A percentile compares a stretch with the other conserved stretches of the same genome.
Conservation (phyloP, 2,888 invertebrate genomes). For the Smittia aterrima region DNA sequence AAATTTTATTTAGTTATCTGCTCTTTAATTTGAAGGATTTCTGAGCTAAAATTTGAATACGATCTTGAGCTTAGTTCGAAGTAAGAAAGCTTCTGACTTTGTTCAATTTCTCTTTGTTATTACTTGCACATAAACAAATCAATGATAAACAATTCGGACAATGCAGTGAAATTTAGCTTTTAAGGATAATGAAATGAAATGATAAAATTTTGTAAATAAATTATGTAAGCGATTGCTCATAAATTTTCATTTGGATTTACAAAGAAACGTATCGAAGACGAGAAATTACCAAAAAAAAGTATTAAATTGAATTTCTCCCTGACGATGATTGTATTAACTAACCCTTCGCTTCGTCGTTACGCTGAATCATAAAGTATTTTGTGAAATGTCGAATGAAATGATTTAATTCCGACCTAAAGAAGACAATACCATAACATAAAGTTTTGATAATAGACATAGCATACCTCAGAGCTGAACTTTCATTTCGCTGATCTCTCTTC, state of each 20-base stretch:
- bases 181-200: too few species aligned
- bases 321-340: neutral
- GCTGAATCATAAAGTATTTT: neutral
- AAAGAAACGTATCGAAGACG: neutral
- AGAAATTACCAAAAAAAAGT: slow-evolving; percentile 4
- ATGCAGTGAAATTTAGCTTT: slow-evolving; percentile 13
- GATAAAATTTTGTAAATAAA: slow-evolving; percentile 6
- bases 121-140: neutral
- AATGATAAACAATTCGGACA: slow-evolving; percentile 19
- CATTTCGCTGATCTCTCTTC: neutral
- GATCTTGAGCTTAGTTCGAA: neutral
- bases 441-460: neutral
- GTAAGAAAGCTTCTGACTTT: too few species aligned
- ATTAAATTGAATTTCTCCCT: neutral
- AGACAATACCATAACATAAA: slow-evolving; percentile 29
- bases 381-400: neutral
- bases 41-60: too few species aligned
- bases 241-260: neutral
- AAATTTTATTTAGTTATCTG: neutral
- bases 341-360: neutral
- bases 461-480: neutral
- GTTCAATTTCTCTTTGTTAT: too few species aligned
- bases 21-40: neutral
- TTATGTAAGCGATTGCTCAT: neutral
- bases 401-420: slow-evolving; percentile 33